Evolutionary conservation across 1,140 invertebrate species (phyloP).

Genomic region (Melipona quadrifasciata): DNA sequence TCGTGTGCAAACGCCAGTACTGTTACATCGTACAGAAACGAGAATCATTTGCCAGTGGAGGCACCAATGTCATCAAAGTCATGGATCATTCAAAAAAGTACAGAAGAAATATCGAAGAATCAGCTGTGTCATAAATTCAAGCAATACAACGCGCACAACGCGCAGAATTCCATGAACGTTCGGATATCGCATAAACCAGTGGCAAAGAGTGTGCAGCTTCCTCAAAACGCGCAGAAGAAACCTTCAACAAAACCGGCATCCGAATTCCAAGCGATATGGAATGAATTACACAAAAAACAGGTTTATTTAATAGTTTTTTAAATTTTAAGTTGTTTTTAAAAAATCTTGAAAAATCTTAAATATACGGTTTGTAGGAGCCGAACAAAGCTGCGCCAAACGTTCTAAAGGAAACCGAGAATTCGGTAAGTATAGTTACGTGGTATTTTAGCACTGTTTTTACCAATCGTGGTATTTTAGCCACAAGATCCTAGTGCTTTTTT

Average conservation of each 20-base stretch:
- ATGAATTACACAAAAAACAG: slow-evolving; percentile 75
- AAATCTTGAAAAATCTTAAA: neutral
- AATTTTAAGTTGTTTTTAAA: neutral
- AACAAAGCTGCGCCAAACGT: slow-evolving; percentile 10
- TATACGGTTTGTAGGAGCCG: slow-evolving; percentile 39
- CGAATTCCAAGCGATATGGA: slow-evolving; percentile 78
- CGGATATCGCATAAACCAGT: neutral
- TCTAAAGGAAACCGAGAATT: slow-evolving; percentile 11
- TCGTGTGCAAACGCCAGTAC: slow-evolving; percentile 6
- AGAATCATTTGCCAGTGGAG: slow-evolving; percentile 12
- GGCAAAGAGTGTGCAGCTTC: neutral
- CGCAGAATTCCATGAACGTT: neutral
- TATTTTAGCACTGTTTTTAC: neutral
- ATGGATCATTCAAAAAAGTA: slow-evolving; percentile 29
- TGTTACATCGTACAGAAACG: slow-evolving; percentile 21
- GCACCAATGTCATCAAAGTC: neutral
- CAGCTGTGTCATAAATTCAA: slow-evolving; percentile 23
- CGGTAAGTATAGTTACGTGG: slow-evolving; percentile 51
- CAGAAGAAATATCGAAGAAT: slow-evolving; percentile 14
- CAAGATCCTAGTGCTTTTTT: slow-evolving; percentile 79
- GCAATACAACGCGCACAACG: neutral
- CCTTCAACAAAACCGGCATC: slow-evolving; percentile 26
- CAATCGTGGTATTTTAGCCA: slow-evolving; percentile 49
- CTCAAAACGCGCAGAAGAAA: slow-evolving; percentile 17
- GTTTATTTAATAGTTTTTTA: slow-evolving; percentile 22